Percentiles rank a stretch among this genome's conserved stretches.
Conservation (phyloP, 1,140 invertebrate species). For the Schlechtendalia chinensis region DNA sequence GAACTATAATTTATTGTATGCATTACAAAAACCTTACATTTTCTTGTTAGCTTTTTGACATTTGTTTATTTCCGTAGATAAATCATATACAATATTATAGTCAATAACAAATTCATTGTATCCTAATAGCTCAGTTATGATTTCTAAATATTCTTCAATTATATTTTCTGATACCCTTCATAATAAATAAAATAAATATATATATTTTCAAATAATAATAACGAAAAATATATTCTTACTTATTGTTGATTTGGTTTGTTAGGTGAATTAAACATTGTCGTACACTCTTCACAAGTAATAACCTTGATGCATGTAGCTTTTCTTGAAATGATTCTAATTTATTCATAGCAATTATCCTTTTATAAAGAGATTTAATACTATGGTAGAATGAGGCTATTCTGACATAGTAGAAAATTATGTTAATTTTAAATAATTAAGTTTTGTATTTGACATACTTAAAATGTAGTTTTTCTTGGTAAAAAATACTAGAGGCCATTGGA, state of each 20-base stretch:
- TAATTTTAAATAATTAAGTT: background rate
- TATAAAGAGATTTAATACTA: slow-evolving; percentile 21
- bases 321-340: slow-evolving; percentile 28
- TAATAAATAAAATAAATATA: background rate
- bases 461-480: slow-evolving; percentile 33
- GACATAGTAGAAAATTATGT: background rate
- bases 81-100: slow-evolving; percentile 19
- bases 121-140: slow-evolving; percentile 6
- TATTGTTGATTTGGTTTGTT: slow-evolving; percentile 10
- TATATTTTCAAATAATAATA: background rate
- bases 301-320: slow-evolving; percentile 29
- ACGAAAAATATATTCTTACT: slow-evolving; percentile 15
- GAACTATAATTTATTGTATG: no score
- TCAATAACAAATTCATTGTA: slow-evolving; percentile 38
- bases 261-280: slow-evolving; percentile 6
- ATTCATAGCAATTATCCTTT: background rate
- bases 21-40: slow-evolving; percentile 3
- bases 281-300: slow-evolving; percentile 26
- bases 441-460: background rate
- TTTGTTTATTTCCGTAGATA: slow-evolving; percentile 26
- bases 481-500: background rate
- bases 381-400: slow-evolving; percentile 42
- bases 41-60: background rate
- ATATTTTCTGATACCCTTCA: background rate
- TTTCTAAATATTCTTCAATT: slow-evolving; percentile 35